A percentile compares a stretch with the other conserved stretches of the same genome.
These are phyloP conservation scores for Caerostris darwini DNA, from an alignment of 1,140 invertebrate genomes.

Conservation along the genomic window DNA sequence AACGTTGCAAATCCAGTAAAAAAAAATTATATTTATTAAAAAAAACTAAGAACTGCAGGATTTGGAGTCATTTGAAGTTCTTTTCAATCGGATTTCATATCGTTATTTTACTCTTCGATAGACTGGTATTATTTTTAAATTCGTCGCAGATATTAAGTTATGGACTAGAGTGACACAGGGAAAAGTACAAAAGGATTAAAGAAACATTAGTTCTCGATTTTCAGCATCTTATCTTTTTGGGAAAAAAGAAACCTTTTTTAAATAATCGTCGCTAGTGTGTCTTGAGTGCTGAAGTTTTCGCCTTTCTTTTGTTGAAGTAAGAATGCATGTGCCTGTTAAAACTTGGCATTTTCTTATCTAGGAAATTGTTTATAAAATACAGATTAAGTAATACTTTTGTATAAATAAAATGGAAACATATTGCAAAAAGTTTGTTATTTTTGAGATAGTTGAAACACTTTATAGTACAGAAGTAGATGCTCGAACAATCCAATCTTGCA, in stretches of 20 bases:
- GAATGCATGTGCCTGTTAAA: neutral
- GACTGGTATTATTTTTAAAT: neutral
- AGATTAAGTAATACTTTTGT: too few relatives aligned
- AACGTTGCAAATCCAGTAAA: slow-evolving; percentile 1
- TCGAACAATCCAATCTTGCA: neutral
- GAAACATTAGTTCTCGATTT: neutral
- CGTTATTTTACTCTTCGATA: neutral
- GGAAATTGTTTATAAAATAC: too few relatives aligned
- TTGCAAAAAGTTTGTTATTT: too few relatives aligned
- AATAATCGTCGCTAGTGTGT: neutral
- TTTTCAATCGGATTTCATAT: neutral
- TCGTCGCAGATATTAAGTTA: slow-evolving; percentile 3
- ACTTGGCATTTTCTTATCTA: too few relatives aligned
- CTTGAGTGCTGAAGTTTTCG: neutral
- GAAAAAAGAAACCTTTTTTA: neutral
- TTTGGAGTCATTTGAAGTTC: neutral
- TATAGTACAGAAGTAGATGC: neutral
- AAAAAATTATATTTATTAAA: slow-evolving; percentile 22
- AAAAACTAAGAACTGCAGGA: neutral
- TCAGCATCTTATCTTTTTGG: neutral
- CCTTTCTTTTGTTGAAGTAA: neutral
- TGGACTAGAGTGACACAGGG: neutral
- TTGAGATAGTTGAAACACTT: neutral
- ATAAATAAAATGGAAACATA: too few relatives aligned
- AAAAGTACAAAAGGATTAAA: neutral